Conservation (phyloP, 2,888 invertebrate genomes). For the Gisinianus flammeolus region DNA sequence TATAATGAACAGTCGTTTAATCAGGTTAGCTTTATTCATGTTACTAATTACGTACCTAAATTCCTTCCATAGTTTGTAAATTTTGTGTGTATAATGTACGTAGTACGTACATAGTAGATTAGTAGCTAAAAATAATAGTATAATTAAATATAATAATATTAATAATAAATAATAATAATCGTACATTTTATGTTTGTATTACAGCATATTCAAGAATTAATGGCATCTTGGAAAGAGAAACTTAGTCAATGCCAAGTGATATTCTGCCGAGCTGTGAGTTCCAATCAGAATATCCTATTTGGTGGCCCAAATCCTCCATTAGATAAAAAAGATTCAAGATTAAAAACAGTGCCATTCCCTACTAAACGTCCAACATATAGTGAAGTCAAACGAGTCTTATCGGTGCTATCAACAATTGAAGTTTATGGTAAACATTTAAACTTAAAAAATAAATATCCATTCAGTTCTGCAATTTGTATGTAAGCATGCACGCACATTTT, state of each 20-base stretch:
- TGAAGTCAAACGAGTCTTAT: constrained; percentile 78
- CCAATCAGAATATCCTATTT: constrained; percentile 76
- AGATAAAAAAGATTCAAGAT: constrained; percentile 68
- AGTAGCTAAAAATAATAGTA: not conserved
- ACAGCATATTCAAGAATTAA: constrained; percentile 77
- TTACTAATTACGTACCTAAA: not conserved
- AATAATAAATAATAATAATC: not conserved
- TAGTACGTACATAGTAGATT: too few species aligned
- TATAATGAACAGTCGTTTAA: constrained; percentile 78
- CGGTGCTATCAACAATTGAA: constrained; percentile 68
- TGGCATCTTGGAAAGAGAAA: constrained; percentile 72
- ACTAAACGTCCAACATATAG: constrained; percentile 80
- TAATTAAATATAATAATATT: not conserved
- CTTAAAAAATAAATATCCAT: not conserved
- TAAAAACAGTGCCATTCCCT: constrained; percentile 78
- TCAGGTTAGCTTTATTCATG: constrained; percentile 67
- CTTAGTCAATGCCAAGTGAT: constrained; percentile 73
- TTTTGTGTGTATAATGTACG: too few species aligned
- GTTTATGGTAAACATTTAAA: constrained; percentile 70
- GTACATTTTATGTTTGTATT: not conserved
- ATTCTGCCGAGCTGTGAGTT: constrained; percentile 77
- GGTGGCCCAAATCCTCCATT: constrained; percentile 75
- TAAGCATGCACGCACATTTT: not conserved
- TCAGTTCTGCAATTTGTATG: not conserved
- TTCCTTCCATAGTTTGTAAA: too few species aligned